These are phyloP conservation scores for Parnassius orleans DNA, from an alignment of 2,888 invertebrate genomes.

Conservation along the genomic window DNA sequence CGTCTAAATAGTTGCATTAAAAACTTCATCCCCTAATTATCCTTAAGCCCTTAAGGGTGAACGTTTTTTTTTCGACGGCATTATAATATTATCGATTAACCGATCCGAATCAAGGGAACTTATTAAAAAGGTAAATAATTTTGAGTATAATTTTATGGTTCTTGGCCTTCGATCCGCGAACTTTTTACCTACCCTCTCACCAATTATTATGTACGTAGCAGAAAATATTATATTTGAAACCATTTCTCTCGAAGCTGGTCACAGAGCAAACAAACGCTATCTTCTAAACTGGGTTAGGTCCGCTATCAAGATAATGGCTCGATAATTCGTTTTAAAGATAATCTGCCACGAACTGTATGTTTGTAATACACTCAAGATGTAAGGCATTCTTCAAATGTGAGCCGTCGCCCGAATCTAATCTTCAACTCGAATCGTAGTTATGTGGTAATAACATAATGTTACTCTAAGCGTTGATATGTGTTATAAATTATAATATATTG, in stretches of 20 bases:
- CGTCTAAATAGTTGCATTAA: too few species aligned
- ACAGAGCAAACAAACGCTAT: conserved; percentile 36
- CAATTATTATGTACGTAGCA: conserved; percentile 8
- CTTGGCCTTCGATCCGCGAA: too few species aligned
- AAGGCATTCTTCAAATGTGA: conserved; percentile 2
- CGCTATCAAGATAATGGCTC: conserved; percentile 60
- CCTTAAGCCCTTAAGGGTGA: too few species aligned
- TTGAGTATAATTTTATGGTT: too few species aligned
- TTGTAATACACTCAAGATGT: conserved; percentile 60
- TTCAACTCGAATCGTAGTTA: conserved; percentile 22
- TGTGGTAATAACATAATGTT: conserved; percentile 14
- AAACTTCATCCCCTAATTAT: too few species aligned
- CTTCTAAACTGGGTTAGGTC: conserved; percentile 56
- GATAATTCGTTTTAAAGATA: conserved; percentile 61
- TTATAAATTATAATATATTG: too few species aligned
- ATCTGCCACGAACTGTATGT: conserved; percentile 45
- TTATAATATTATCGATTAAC: too few species aligned
- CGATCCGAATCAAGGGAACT: too few species aligned
- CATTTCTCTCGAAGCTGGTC: conserved; percentile 25
- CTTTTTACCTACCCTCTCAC: too few species aligned
- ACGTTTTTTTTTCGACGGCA: too few species aligned
- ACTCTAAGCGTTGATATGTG: neutral
- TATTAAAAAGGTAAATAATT: too few species aligned
- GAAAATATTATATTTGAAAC: conserved; percentile 18
- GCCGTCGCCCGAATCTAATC: conserved; percentile 33